These are phyloP conservation scores for Fratercula arctica DNA, from an alignment of 2,797 vertebrate genomes.

Conservation along the genomic window DNA sequence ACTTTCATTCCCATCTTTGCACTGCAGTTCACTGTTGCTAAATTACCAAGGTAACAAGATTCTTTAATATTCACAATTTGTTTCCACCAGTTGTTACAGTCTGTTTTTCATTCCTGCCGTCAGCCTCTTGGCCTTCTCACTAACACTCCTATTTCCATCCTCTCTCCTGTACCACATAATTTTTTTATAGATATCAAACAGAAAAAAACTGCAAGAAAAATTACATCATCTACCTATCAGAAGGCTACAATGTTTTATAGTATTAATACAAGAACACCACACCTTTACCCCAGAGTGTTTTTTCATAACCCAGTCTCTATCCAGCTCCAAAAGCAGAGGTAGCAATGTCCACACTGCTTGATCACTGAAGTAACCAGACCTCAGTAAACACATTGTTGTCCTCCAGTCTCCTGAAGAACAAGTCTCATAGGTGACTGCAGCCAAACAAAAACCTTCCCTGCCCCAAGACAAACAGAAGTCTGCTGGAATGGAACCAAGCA, in stretches of 20 bases:
- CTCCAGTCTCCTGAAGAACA: not conserved
- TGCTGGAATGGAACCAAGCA: not conserved
- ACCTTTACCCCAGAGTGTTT: not conserved
- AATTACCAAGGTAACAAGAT: slow-evolving; percentile 33
- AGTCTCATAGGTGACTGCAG: not conserved
- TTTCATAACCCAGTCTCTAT: not conserved
- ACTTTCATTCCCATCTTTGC: not conserved
- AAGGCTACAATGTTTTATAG: not conserved
- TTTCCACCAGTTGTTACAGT: not conserved
- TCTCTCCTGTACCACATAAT: not conserved
- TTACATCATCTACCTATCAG: not conserved
- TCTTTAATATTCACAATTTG: slow-evolving; percentile 26
- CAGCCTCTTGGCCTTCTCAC: not conserved
- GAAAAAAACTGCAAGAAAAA: rapidly evolving
- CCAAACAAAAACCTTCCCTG: not conserved
- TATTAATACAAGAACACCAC: not conserved
- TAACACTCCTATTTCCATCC: not conserved
- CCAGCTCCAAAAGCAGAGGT: not conserved
- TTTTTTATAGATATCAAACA: not conserved
- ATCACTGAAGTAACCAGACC: not conserved
- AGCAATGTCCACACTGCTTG: rapidly evolving
- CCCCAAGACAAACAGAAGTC: too few relatives aligned
- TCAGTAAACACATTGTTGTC: rapidly evolving
- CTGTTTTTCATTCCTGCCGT: not conserved
- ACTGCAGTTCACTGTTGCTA: not conserved